phyloP scores from a whole-genome alignment of 2,888 invertebrate species.

The Dorcus parallelipipedus region DNA sequence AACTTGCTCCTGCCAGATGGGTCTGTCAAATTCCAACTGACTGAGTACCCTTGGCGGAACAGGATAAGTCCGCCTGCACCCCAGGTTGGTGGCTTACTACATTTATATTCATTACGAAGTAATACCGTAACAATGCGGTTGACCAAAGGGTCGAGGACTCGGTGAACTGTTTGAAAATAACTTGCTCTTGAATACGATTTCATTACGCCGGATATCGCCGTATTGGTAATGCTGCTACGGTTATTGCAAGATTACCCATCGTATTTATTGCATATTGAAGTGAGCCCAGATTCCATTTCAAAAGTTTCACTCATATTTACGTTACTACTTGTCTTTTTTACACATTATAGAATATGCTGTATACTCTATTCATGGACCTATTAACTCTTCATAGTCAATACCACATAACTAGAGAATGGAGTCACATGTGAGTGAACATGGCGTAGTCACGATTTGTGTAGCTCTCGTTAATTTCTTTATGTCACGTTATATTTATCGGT shows the following conservation, averaged over 20 bases:
- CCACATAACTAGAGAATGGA: no score
- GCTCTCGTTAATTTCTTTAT: no score
- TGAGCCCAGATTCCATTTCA: no score
- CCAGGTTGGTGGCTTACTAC: constrained; percentile 29
- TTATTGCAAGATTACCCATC: neutral
- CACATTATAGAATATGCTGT: no score
- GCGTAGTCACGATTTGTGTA: no score
- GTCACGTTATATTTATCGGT: no score
- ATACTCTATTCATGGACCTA: no score
- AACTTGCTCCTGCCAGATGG: neutral
- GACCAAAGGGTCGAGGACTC: constrained; percentile 38
- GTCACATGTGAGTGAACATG: no score
- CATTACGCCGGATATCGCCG: neutral
- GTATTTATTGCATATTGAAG: constrained; percentile 1
- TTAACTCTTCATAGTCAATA: no score
- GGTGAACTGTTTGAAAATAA: neutral
- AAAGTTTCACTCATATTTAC: no score
- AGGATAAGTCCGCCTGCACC: neutral
- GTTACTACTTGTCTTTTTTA: no score
- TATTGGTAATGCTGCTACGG: neutral
- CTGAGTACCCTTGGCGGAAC: neutral
- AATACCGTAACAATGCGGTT: constrained; percentile 44
- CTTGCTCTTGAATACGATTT: constrained; percentile 1
- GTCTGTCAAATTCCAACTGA: neutral
- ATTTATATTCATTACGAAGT: constrained; percentile 45